Evolutionary conservation across 2,113 vertebrate genomes (phyloP).

Genomic region (Pseudorasbora parva): DNA sequence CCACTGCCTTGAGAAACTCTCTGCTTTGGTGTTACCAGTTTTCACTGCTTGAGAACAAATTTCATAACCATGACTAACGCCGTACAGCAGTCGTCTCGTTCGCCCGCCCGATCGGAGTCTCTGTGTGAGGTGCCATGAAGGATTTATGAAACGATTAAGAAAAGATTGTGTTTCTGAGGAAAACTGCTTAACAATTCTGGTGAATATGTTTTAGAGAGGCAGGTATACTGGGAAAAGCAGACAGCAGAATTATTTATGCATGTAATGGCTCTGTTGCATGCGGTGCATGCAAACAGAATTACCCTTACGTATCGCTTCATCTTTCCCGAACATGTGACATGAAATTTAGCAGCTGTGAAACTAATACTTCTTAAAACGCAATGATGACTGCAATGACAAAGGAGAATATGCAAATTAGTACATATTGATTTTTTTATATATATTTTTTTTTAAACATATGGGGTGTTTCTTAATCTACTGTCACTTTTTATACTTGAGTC

Average conservation of each 20-base stretch:
- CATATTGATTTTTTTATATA: too few species aligned
- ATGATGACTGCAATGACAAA: neutral
- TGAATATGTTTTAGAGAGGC: conserved; percentile 28
- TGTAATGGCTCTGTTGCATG: conserved; percentile 14
- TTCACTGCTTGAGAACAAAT: conserved; percentile 31
- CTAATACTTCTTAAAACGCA: neutral
- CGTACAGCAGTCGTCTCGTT: conserved; percentile 31
- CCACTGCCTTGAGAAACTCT: conserved; percentile 49
- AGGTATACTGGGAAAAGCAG: conserved; percentile 20
- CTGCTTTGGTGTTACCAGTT: conserved; percentile 44
- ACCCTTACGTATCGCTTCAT: neutral
- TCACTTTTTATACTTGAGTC: neutral
- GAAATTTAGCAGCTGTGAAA: neutral
- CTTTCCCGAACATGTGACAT: neutral
- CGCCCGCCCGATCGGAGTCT: conserved; percentile 12
- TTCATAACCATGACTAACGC: conserved; percentile 48
- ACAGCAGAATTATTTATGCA: conserved; percentile 29
- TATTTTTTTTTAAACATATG: too few species aligned
- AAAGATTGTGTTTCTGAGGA: conserved; percentile 31
- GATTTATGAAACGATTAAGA: conserved; percentile 45
- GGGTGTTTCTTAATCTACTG: neutral
- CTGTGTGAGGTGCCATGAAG: conserved; percentile 43
- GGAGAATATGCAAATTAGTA: neutral
- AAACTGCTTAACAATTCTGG: conserved; percentile 17
- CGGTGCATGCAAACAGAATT: neutral